phyloP scores from a whole-genome alignment of 2,113 vertebrate genomes.

The Thamnophis sirtalis region DNA sequence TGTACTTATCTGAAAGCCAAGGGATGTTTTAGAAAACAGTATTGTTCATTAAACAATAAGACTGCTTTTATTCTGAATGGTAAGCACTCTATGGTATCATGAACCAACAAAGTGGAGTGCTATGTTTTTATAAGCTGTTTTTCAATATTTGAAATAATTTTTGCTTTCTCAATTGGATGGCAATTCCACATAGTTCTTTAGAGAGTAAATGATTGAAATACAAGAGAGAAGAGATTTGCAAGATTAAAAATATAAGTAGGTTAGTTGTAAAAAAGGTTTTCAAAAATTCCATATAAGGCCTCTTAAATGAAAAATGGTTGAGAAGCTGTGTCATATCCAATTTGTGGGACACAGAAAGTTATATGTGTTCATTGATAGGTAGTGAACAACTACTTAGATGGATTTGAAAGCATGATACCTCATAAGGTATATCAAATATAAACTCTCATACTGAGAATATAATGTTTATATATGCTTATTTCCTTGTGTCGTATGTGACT shows the following conservation, averaged over 20 bases:
- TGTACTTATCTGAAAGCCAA: background rate
- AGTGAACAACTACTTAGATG: background rate
- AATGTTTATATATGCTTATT: background rate
- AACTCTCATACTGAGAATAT: background rate
- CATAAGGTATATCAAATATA: background rate
- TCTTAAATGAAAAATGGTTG: background rate
- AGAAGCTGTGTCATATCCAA: background rate
- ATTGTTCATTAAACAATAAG: background rate
- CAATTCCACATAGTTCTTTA: background rate
- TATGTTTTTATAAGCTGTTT: background rate
- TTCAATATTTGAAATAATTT: background rate
- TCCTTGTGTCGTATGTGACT: background rate
- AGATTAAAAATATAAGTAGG: background rate
- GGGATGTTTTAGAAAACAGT: background rate
- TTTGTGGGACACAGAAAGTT: background rate
- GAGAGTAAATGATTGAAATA: background rate
- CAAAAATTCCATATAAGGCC: background rate
- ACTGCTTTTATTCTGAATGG: background rate
- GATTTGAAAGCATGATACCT: background rate
- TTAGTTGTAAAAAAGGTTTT: background rate
- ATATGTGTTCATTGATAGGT: background rate
- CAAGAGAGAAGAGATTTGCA: background rate
- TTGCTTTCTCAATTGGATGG: background rate
- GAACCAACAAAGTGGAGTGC: background rate
- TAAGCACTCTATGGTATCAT: background rate